phyloP scores from a whole-genome alignment of 2,888 invertebrate genomes.

The Fissipunctia ypsillon region DNA sequence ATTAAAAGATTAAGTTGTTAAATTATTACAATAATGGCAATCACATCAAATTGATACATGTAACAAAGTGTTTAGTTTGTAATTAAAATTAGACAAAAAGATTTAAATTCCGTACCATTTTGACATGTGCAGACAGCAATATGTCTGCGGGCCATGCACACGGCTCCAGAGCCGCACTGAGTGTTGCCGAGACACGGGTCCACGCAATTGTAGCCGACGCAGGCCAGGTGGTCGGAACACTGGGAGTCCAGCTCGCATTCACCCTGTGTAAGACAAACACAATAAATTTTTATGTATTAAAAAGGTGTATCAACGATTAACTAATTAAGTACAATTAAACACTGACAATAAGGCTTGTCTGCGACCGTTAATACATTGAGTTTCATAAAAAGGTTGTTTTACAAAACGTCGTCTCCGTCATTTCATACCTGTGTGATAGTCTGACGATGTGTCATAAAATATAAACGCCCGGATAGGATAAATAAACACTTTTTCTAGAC shows the following conservation, averaged over 20 bases:
- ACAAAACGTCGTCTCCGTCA: neutral
- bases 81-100: neutral
- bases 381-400: neutral
- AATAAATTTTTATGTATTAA: neutral
- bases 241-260: slow-evolving; percentile 95
- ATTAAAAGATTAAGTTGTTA: neutral
- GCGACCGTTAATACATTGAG: neutral
- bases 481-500: neutral
- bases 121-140: slow-evolving; percentile 96
- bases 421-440: neutral
- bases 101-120: slow-evolving; percentile 83
- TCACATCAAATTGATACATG: neutral
- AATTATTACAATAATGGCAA: neutral
- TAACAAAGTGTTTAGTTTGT: neutral
- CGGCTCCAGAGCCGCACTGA: slow-evolving; percentile 94
- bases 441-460: neutral
- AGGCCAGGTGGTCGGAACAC: slow-evolving; percentile 94
- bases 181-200: slow-evolving; percentile 93
- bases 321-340: neutral
- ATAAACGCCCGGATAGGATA: neutral
- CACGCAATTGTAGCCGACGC: slow-evolving; percentile 94
- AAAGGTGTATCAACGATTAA: neutral
- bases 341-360: neutral
- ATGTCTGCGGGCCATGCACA: slow-evolving; percentile 94
- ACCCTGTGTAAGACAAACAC: slow-evolving; percentile 87